Conservation (phyloP, 1,140 invertebrate species). For the Philaenus spumarius region DNA sequence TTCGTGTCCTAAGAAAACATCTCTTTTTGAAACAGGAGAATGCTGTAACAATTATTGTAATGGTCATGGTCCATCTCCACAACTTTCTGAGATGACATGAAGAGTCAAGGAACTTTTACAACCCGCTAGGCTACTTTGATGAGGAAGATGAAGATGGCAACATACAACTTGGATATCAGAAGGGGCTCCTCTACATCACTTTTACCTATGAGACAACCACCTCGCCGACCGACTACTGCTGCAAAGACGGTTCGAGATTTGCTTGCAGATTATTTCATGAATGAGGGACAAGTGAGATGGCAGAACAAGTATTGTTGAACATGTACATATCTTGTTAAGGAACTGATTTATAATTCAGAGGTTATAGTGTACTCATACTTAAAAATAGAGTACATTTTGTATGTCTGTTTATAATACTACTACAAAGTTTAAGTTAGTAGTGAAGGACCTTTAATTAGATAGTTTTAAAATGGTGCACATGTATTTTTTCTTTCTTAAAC, state of each 20-base stretch:
- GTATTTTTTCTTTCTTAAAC: no score
- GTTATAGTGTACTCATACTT: no score
- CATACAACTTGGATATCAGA: background rate
- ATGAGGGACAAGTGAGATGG: background rate
- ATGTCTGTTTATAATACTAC: no score
- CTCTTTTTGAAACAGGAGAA: constrained; percentile 32
- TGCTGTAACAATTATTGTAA: constrained; percentile 28
- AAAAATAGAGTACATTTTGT: no score
- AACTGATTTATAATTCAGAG: no score
- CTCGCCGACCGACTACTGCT: background rate
- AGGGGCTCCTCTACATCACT: background rate
- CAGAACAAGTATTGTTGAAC: background rate
- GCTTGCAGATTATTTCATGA: background rate
- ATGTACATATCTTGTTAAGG: no score
- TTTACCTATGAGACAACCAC: background rate
- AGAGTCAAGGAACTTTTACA: background rate
- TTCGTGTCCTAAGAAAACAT: constrained; percentile 37
- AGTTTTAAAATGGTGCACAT: no score
- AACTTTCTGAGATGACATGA: constrained; percentile 15
- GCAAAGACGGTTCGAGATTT: background rate
- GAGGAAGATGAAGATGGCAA: background rate
- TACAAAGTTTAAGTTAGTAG: no score
- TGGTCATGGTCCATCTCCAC: constrained; percentile 26
- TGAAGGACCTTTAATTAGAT: no score
- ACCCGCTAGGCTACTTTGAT: background rate